Conservation (phyloP, 1,140 invertebrate species). For the Tenebrio molitor region DNA sequence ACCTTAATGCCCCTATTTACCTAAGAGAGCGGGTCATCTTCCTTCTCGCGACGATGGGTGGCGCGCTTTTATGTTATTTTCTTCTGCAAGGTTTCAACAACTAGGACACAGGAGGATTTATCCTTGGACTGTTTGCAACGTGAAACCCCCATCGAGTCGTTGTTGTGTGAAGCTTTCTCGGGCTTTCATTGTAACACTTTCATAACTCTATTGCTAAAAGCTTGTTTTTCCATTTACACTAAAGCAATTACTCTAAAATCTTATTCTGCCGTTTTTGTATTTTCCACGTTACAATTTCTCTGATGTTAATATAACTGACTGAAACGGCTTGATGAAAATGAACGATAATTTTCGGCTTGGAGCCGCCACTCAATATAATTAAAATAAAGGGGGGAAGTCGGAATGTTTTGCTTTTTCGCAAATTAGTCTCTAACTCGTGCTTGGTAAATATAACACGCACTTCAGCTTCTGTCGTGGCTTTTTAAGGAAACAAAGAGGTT, state of each 20-base stretch:
- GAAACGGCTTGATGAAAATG: background rate
- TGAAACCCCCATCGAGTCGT: conserved; percentile 15
- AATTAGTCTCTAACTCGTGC: background rate
- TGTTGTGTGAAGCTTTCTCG: conserved; percentile 9
- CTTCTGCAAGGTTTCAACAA: conserved; percentile 34
- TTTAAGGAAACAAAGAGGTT: no score
- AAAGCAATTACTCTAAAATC: conserved; percentile 42
- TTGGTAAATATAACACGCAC: background rate
- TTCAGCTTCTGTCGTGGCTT: no score
- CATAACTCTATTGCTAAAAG: conserved; percentile 39
- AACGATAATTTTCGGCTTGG: background rate
- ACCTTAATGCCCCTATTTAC: conserved; percentile 42
- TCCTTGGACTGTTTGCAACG: conserved; percentile 26
- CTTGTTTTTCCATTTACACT: conserved; percentile 39
- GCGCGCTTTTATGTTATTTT: conserved; percentile 8
- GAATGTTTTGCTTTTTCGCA: background rate
- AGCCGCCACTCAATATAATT: conserved; percentile 22
- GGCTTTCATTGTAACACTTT: conserved; percentile 42
- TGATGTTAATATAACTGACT: background rate
- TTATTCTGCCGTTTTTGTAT: conserved; percentile 18
- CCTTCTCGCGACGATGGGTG: background rate
- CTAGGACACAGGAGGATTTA: conserved; percentile 33
- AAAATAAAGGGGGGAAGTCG: background rate
- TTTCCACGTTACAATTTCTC: background rate
- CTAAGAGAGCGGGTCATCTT: conserved; percentile 27